These are phyloP conservation scores for Pantherophis vulpinus DNA, from an alignment of 2,797 vertebrate genomes.

Conservation along the genomic window DNA sequence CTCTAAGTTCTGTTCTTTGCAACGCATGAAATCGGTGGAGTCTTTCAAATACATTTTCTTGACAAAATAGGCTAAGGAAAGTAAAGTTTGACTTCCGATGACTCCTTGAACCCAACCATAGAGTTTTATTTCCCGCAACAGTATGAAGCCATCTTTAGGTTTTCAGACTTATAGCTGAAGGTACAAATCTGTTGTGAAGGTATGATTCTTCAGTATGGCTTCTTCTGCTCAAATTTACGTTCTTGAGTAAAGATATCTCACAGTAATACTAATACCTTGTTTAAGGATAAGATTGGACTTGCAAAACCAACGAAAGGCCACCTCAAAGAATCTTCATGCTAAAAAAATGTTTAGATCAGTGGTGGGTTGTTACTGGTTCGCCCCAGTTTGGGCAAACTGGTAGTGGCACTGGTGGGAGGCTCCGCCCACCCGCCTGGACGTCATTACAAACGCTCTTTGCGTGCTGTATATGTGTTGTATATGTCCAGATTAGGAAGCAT, in stretches of 20 bases:
- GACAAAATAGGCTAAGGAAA: neutral
- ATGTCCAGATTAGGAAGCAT: too few species aligned
- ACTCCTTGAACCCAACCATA: neutral
- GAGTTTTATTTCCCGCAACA: neutral
- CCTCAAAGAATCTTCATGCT: neutral
- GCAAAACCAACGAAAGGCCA: neutral
- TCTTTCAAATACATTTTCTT: neutral
- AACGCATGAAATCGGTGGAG: neutral
- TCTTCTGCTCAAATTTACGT: too few species aligned
- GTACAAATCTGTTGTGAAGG: neutral
- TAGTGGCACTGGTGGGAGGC: too few species aligned
- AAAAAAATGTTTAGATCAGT: neutral
- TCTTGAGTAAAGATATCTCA: neutral
- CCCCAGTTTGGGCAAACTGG: too few species aligned
- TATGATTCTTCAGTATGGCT: neutral
- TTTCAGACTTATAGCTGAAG: neutral
- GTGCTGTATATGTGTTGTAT: too few species aligned
- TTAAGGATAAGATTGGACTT: neutral
- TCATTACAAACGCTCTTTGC: too few species aligned
- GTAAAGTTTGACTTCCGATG: neutral
- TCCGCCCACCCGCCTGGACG: too few species aligned
- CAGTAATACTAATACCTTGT: neutral
- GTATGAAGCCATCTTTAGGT: neutral
- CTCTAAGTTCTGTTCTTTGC: neutral
- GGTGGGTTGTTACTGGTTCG: too few species aligned